A percentile compares a stretch with the other conserved stretches of the same genome.
These are phyloP conservation scores for Arge pagana DNA, from an alignment of 2,888 invertebrate species.

Conservation along the genomic window DNA sequence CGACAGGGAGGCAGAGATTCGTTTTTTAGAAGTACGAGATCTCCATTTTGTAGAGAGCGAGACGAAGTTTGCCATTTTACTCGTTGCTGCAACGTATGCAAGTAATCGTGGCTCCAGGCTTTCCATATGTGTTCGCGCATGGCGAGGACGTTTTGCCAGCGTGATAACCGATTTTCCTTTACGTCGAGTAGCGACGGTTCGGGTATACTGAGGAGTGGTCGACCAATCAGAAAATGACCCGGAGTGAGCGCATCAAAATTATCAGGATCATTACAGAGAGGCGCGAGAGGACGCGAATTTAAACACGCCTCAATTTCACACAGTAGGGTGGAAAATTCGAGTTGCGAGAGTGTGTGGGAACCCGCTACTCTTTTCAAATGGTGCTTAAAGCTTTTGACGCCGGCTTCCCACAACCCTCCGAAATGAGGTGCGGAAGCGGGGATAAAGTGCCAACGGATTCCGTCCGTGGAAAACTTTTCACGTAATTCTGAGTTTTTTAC, in stretches of 20 bases:
- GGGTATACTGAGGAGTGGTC: conserved; percentile 28
- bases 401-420: conserved; percentile 40
- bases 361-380: conserved; percentile 36
- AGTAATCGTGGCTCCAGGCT: conserved; percentile 34
- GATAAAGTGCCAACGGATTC: conserved; percentile 36
- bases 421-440: conserved; percentile 36
- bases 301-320: conserved; percentile 29
- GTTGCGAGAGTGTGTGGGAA: conserved; percentile 30
- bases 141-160: conserved; percentile 31
- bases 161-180: conserved; percentile 28
- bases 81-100: conserved; percentile 34
- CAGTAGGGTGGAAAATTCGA: conserved; percentile 32
- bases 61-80: conserved; percentile 28
- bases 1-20: conserved; percentile 27
- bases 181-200: conserved; percentile 29
- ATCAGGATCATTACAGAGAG: conserved; percentile 21
- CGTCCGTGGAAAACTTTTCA: conserved; percentile 11
- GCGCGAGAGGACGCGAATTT: conserved; percentile 29
- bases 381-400: conserved; percentile 37
- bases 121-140: conserved; percentile 35
- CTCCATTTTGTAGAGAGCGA: conserved; percentile 23
- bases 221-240: conserved; percentile 35
- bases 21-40: conserved; percentile 33
- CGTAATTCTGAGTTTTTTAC: background rate
- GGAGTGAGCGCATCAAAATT: conserved; percentile 32